Conservation (phyloP, 2,888 invertebrate genomes). For the Mactromeris polynyma region DNA sequence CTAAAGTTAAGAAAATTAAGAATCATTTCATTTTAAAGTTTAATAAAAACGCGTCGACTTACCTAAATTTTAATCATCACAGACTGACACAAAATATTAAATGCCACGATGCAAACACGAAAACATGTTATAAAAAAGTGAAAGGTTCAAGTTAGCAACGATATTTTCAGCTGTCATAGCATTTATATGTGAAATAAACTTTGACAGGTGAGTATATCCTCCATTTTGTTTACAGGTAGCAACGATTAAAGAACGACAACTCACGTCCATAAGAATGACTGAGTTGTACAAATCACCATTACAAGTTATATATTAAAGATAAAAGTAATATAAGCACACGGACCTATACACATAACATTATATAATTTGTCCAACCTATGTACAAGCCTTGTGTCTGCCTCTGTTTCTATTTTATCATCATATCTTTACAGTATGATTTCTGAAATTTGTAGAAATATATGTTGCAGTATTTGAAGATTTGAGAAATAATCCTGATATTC, state of each 20-base stretch:
- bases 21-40: background rate
- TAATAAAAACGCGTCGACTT: background rate
- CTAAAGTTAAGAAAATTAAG: background rate
- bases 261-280: background rate
- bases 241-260: constrained; percentile 58
- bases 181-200: constrained; percentile 2
- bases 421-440: too few relatives aligned
- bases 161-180: background rate
- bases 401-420: too few relatives aligned
- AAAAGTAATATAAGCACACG: too few relatives aligned
- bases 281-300: constrained; percentile 6
- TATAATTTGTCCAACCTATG: too few relatives aligned
- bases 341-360: too few relatives aligned
- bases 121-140: background rate
- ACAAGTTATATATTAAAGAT: too few relatives aligned
- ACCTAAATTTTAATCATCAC: background rate
- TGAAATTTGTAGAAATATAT: too few relatives aligned
- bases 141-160: background rate
- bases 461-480: too few relatives aligned
- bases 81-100: background rate
- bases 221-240: constrained; percentile 77
- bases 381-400: too few relatives aligned
- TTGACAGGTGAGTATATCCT: constrained; percentile 16
- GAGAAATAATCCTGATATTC: too few relatives aligned
- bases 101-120: background rate